phyloP scores from a whole-genome alignment of 2,797 vertebrate species.

The Chlorospingus flavigularis region DNA sequence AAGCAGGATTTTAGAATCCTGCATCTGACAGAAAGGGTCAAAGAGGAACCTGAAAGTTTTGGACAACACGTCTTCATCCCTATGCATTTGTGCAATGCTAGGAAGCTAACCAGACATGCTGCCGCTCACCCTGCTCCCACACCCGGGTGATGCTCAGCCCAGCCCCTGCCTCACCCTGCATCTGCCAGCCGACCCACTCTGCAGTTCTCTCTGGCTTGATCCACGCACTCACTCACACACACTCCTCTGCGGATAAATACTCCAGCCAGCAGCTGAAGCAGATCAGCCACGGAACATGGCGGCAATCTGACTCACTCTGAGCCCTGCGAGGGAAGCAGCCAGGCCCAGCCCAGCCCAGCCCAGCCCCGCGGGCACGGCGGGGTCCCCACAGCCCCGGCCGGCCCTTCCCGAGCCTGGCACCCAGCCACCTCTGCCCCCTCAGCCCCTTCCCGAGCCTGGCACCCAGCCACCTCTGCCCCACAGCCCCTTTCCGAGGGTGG shows the following conservation, averaged over 20 bases:
- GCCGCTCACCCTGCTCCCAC: background rate
- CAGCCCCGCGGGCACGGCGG: rapidly evolving
- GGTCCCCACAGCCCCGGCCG: rapidly evolving
- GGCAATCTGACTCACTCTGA: background rate
- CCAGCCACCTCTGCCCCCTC: too few relatives aligned
- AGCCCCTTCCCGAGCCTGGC: too few relatives aligned
- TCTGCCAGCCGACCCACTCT: background rate
- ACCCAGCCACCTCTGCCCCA: too few relatives aligned
- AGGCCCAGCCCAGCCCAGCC: background rate
- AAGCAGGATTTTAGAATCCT: background rate
- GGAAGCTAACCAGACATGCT: background rate
- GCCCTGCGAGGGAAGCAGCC: rapidly evolving
- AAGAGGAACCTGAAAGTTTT: background rate
- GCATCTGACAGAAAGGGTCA: background rate
- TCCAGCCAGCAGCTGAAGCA: background rate
- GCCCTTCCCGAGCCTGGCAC: too few relatives aligned
- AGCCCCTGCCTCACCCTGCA: background rate
- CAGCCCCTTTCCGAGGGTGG: too few relatives aligned
- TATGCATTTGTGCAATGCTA: background rate
- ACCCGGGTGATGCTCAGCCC: background rate
- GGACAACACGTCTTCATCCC: background rate
- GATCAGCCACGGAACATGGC: background rate
- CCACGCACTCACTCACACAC: background rate
- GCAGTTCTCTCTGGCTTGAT: background rate
- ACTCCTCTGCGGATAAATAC: rapidly evolving